These are phyloP conservation scores for Conops quadrifasciatus DNA, from an alignment of 2,888 invertebrate species.

Conservation along the genomic window DNA sequence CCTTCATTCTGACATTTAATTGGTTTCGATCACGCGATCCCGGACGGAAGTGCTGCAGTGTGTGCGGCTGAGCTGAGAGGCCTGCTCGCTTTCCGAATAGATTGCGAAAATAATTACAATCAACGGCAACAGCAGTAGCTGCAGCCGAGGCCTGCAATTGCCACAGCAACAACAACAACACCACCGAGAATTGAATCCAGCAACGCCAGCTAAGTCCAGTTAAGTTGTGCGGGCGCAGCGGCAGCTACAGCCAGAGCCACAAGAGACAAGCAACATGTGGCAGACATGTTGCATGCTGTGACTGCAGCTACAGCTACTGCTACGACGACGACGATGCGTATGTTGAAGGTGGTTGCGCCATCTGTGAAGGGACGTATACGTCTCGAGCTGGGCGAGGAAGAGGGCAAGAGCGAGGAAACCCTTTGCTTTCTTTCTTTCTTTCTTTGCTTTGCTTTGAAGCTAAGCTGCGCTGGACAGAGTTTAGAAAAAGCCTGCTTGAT, in stretches of 20 bases:
- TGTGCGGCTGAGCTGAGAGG: neutral
- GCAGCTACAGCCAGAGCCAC: neutral
- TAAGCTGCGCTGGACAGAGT: neutral
- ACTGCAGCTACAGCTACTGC: too few relatives aligned
- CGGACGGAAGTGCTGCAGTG: slow-evolving; percentile 17
- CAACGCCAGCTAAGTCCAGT: slow-evolving; percentile 12
- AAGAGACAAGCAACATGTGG: neutral
- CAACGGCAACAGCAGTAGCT: slow-evolving; percentile 26
- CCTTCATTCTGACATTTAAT: slow-evolving; percentile 55
- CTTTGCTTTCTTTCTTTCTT: too few relatives aligned
- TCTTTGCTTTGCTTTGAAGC: too few relatives aligned
- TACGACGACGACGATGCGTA: too few relatives aligned
- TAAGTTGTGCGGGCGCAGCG: neutral
- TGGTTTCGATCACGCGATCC: slow-evolving; percentile 64
- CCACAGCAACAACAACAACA: too few relatives aligned
- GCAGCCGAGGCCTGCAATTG: neutral
- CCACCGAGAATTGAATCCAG: neutral
- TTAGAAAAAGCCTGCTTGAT: neutral
- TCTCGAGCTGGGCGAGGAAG: neutral
- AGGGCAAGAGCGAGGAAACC: neutral
- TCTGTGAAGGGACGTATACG: neutral
- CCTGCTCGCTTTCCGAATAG: slow-evolving; percentile 20
- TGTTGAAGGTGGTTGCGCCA: too few relatives aligned
- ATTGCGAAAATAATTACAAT: slow-evolving; percentile 41
- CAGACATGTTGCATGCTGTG: too few relatives aligned